Evolutionary conservation across 2,888 invertebrate species (phyloP), one percentile per base, ranked within the genome.

Genomic region (Patella pellucida): DNA sequence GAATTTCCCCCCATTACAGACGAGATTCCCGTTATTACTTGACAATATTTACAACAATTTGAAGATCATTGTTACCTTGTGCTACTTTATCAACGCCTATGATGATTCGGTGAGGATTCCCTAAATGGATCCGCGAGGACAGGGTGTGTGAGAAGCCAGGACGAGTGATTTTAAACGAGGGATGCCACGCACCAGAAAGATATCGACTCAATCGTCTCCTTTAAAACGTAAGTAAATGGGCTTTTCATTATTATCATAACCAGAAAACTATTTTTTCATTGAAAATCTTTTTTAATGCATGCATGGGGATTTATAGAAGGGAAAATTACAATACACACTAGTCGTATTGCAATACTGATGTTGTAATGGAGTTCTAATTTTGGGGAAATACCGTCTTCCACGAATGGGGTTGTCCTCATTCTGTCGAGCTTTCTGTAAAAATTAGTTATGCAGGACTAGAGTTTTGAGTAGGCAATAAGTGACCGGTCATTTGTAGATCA

Each of bases 161-260:
- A 41, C 41, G 9, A 41, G 41, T 62, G 62, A 62, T 62, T 62
- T 23, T 19, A 23, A 23, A 23, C 14, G 62, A 82, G 85, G 84
- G 80, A 85, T 85, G 85, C 85, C 85, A 85, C 85, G 85, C 84
- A 71, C 79, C 23, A 68, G 78, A 69, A 77, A 76, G 68, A 69
- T 74, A 23, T 52, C 69, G 31, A 50, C 50, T 19, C 50, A 19
- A 68, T 68, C 79, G 54, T 78, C 83, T 23, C 81, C 81, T 67
- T 74, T 76, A 68, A 85, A 83, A 81, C 81, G 84, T 85, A 81
- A 68, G 84, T 82, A 76, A 68, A 41, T 27, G 19, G 12, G 14
- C 27, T 16, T n/a, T 67, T 23, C 19, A 41, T 41, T 41, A 41
- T 41, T 41, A 41, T 41, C 41, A 41, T 41, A 41, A 41, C 41